phyloP scores from a whole-genome alignment of 1,140 invertebrate species.

The Drosophila paulistorum region DNA sequence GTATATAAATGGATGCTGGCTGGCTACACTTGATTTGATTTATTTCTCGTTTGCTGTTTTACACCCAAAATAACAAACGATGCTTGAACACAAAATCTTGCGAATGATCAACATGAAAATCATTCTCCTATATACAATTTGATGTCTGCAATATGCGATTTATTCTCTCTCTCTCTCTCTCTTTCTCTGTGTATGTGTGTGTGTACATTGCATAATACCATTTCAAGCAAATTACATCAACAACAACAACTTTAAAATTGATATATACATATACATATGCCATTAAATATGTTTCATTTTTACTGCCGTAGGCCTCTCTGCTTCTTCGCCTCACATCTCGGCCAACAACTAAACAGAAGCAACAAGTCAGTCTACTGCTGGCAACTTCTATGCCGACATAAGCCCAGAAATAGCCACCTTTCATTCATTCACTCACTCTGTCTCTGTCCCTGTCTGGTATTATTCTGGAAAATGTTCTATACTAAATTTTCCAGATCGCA shows the following conservation, averaged over 20 bases:
- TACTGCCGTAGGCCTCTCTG: conserved; percentile 40
- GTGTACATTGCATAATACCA: conserved; percentile 76
- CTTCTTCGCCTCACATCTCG: conserved; percentile 16
- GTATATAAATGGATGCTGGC: conserved; percentile 67
- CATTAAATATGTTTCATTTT: conserved; percentile 62
- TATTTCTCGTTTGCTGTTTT: conserved; percentile 80
- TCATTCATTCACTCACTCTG: neutral
- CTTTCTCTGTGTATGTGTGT: conserved; percentile 43
- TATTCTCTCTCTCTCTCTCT: neutral
- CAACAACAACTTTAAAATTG: conserved; percentile 17
- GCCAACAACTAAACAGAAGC: conserved; percentile 14
- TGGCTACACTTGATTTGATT: conserved; percentile 79
- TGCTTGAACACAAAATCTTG: conserved; percentile 59
- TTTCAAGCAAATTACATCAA: conserved; percentile 56
- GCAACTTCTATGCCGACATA: conserved; percentile 63
- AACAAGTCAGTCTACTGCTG: conserved; percentile 35
- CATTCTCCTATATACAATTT: conserved; percentile 36
- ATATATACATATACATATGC: conserved; percentile 36
- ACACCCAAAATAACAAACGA: conserved; percentile 80
- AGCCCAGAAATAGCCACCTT: conserved; percentile 54
- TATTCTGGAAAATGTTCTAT: neutral
- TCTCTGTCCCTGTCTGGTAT: neutral
- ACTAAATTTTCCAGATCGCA: neutral
- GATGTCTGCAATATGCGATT: conserved; percentile 50
- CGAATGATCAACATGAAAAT: conserved; percentile 72